Percentiles rank a stretch among this genome's conserved stretches.
Conservation (phyloP, 2,113 vertebrate species). For the Dipodomys ordii region DNA sequence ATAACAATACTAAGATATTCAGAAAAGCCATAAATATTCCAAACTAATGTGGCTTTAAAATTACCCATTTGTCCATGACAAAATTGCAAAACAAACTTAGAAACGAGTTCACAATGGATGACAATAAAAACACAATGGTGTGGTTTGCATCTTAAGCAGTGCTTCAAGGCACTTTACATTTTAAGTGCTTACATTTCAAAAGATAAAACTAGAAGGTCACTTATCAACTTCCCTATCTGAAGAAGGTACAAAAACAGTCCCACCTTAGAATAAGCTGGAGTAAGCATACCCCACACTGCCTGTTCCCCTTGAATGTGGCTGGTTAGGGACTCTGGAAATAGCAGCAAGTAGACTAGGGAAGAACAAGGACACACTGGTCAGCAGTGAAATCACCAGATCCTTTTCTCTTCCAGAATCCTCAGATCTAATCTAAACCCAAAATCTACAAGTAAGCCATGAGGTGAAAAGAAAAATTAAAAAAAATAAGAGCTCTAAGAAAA, state of each 20-base stretch:
- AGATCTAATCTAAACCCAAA: not conserved
- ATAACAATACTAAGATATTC: conserved; percentile 3
- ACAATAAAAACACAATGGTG: not conserved
- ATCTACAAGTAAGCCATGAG: not conserved
- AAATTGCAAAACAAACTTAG: conserved; percentile 1
- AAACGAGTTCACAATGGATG: not conserved
- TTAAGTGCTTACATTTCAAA: not conserved
- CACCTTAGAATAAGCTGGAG: not conserved
- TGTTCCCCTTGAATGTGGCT: not conserved
- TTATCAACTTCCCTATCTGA: not conserved
- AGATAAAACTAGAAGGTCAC: not conserved
- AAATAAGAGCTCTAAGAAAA: not conserved
- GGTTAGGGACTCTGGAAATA: not conserved
- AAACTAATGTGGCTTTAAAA: not conserved
- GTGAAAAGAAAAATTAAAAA: no score
- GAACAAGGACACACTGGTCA: not conserved
- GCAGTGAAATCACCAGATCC: not conserved
- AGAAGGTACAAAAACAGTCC: not conserved
- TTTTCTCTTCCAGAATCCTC: not conserved
- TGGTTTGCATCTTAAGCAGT: not conserved
- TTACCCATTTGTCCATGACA: not conserved
- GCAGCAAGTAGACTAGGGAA: not conserved
- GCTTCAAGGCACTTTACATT: not conserved
- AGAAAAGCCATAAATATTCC: not conserved
- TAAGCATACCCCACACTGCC: not conserved